Evolutionary conservation across 2,888 invertebrate species (phyloP).

Genomic region (Leucophenga maculata): DNA sequence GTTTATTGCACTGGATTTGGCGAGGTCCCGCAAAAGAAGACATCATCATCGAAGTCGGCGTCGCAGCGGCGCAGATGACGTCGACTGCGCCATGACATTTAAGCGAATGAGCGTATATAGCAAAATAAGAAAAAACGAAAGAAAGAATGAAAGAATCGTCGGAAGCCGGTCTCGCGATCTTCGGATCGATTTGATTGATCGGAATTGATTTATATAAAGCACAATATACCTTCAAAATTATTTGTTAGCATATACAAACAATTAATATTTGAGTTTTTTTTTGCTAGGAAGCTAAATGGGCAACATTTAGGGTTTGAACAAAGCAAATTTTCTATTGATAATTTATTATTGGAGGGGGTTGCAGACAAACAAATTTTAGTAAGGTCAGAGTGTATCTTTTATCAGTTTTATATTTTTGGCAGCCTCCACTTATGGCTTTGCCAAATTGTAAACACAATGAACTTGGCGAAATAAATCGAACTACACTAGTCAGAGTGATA

Average conservation of each 20-base stretch:
- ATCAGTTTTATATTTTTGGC: conserved; percentile 5
- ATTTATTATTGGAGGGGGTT: not conserved
- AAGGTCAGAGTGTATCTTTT: not conserved
- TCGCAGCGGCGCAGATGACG: conserved; percentile 32
- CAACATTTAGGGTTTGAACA: not conserved
- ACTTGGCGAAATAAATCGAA: not conserved
- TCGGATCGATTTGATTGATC: too few species aligned
- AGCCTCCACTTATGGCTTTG: not conserved
- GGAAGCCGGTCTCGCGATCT: conserved; percentile 43
- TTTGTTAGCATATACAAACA: too few species aligned
- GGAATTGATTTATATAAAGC: too few species aligned
- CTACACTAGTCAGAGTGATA: too few species aligned
- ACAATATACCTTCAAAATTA: too few species aligned
- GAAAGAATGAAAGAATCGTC: conserved; percentile 30
- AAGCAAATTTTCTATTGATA: not conserved
- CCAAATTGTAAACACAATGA: not conserved
- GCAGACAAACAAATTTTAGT: too few species aligned
- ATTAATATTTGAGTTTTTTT: too few species aligned
- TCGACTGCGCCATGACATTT: conserved; percentile 60
- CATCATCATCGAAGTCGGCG: conserved; percentile 60
- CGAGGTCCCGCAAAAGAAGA: not conserved
- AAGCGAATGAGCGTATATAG: conserved; percentile 43
- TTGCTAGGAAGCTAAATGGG: too few species aligned
- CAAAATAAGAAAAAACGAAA: conserved; percentile 41
- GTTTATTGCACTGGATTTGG: not conserved